These are phyloP conservation scores for Heterodera schachtii DNA, from an alignment of 1,140 invertebrate species.

Conservation along the genomic window DNA sequence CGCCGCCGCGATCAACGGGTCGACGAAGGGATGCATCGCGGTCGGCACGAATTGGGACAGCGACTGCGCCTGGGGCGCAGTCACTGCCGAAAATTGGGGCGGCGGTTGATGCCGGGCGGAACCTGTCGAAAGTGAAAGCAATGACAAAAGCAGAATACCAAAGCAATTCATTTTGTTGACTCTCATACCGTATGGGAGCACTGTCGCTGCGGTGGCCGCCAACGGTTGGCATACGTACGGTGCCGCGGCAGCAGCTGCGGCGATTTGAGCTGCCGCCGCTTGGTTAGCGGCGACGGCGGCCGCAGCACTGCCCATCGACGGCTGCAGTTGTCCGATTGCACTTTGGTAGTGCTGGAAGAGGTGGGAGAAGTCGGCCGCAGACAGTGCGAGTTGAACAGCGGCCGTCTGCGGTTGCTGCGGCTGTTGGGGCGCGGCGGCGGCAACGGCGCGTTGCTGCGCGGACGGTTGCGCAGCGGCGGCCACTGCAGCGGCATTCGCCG, in stretches of 20 bases:
- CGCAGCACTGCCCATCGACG: neutral
- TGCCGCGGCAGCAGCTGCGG: conserved; percentile 18
- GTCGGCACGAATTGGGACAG: conserved; percentile 24
- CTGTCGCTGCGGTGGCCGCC: neutral
- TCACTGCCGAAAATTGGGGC: neutral
- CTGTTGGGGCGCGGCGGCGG: conserved; percentile 4
- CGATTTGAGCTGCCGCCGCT: conserved; percentile 3
- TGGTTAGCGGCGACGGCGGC: conserved; percentile 4
- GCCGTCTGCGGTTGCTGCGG: conserved; percentile 23
- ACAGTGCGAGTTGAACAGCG: neutral
- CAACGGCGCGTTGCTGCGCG: conserved; percentile 41
- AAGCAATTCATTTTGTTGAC: neutral
- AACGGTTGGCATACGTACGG: conserved; percentile 27
- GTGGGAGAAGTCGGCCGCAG: conserved; percentile 37
- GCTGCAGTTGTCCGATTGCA: conserved; percentile 1
- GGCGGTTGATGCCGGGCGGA: conserved; percentile 1
- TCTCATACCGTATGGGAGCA: conserved; percentile 22
- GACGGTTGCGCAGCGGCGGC: conserved; percentile 30
- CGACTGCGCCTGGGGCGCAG: conserved; percentile 9
- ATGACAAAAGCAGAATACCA: neutral
- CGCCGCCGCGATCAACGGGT: conserved; percentile 22
- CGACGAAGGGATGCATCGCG: conserved; percentile 1
- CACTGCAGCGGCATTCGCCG: conserved; percentile 28
- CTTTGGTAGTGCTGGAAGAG: conserved; percentile 55
- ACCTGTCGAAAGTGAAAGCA: neutral